Evolutionary conservation across 2,113 vertebrate genomes (phyloP), one percentile per base, ranked within the genome.

Genomic region (Oreochromis spilurus): DNA sequence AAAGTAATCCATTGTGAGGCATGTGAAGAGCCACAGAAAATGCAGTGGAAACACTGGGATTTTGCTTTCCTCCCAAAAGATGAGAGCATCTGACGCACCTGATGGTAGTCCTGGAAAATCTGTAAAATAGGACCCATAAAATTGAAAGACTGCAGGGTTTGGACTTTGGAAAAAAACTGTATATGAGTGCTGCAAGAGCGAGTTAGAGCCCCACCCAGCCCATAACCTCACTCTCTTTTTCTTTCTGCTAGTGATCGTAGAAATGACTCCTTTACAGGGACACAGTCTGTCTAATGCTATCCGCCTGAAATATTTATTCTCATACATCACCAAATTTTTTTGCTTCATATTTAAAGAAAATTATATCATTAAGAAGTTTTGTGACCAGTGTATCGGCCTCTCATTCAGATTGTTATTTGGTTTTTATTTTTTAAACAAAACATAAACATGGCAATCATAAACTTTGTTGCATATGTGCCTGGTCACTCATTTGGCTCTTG

Each of bases 51-150:
- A 93, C 55, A 75, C 75, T 34, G 48, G 78, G 80, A 55, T 48
- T 85, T 86, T 48, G n/a, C 75, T 84, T 80, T 65, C 57, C 82
- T 67, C 53, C 88, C 88, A 91, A 91, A 89, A 90, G 72, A 80
- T 82, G 81, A 92, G 87, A 62, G 84, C 12, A 52, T 72, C 78
- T 90, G 82, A 90, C 40, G n/a, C 87, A 91, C 92, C 88, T 91
- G 86, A 90, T 10, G 79, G 72, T 14, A 34, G 83, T 75, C 55
- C 81, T 93, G 91, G 86, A 93, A 95, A 93, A 91, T 90, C 81
- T 79, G 80, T 75, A 60, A 85, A 89, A 89, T 87, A 24, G 52
- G 78, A 82, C 16, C 79, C 10, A 43, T 89, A 84, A 92, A 94
- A 57, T 34, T 87, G 82, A 85, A 90, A 19, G 40, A 72, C 70